Base-by-base conservation (phyloP, 2,797 vertebrate species). In the Zenarchopterus dispar region DNA sequence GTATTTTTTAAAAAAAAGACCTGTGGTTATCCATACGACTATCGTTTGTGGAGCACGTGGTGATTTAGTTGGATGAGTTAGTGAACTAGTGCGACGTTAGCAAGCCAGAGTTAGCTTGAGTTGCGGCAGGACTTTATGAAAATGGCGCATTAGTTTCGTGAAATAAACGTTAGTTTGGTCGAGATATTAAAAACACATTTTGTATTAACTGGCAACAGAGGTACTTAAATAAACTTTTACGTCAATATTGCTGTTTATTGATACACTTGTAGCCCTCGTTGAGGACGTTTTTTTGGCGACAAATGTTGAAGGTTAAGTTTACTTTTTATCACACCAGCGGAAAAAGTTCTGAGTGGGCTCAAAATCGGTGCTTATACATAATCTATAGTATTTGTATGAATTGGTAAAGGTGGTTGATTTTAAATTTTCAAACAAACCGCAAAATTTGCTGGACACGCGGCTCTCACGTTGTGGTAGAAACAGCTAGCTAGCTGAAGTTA, bases 1-100 rank as follows among this genome's bases (percentile, higher is more conserved):
- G 0, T 11, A 2, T 8, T 28, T 28, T 6, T 0, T 8, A 19
- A 2, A 22, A 5, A 0, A 16, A 0, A 19, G 2, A 0, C 2
- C 0, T 19, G 2, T 15, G 2, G 23, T 1, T 21, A 46, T 8
- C 36, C 4, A 13, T 1, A 9, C 3, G 21, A 6, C 22, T 6
- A 7, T 5, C 1, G 10, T 3, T n/a, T 33, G 1, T n/a, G 21
- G 9, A 1, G 4, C 3, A 8, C 5, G 10, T 3, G 10, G 9
- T 16, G 6, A 9, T 2, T 17, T 22, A 17, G 28, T 22, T 17
- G 44, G 26, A 22, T 8, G 6, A 4, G 17, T 8, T 8, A 6
- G 7, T 3, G 47, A 50, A 26, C 16, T 10, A 1, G 24, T 13
- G 22, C 6, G 17, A 26, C 16, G 33, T 21, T 51, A 51, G 36